These are phyloP conservation scores for Pseudorasbora parva DNA, from an alignment of 2,113 vertebrate genomes.

Conservation along the genomic window DNA sequence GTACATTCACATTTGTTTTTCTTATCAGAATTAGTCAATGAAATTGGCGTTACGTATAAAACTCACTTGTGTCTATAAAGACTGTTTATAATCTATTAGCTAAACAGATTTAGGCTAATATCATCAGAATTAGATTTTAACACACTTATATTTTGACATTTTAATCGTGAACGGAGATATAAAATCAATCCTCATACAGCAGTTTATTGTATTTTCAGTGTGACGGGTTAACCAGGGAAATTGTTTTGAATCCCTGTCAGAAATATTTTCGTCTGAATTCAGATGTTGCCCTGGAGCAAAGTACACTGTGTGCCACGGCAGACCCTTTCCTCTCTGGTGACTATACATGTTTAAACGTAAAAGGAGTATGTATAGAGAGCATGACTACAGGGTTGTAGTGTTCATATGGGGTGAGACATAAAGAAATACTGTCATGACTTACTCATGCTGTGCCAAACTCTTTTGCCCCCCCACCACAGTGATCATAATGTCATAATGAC, in stretches of 20 bases:
- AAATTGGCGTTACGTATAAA: not conserved
- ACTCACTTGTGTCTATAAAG: not conserved
- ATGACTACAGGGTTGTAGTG: not conserved
- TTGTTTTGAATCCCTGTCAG: not conserved
- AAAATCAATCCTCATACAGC: not conserved
- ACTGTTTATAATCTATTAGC: not conserved
- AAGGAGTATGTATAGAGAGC: not conserved
- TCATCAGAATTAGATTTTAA: not conserved
- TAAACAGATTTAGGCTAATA: no score
- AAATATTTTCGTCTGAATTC: conserved; percentile 9
- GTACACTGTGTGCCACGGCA: not conserved
- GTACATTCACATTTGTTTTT: conserved; percentile 6
- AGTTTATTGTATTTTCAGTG: not conserved
- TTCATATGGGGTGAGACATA: not conserved
- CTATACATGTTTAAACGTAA: conserved; percentile 3
- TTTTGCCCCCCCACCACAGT: no score
- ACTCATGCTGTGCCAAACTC: no score
- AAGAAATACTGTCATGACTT: not conserved
- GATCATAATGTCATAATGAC: no score
- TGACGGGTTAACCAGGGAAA: not conserved
- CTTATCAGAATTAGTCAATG: conserved; percentile 11
- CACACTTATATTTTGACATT: not conserved
- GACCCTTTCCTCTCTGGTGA: not conserved
- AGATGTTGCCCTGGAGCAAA: not conserved
- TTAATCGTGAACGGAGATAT: not conserved